phyloP scores from a whole-genome alignment of 2,113 vertebrate species.

The Calidris pugnax region DNA sequence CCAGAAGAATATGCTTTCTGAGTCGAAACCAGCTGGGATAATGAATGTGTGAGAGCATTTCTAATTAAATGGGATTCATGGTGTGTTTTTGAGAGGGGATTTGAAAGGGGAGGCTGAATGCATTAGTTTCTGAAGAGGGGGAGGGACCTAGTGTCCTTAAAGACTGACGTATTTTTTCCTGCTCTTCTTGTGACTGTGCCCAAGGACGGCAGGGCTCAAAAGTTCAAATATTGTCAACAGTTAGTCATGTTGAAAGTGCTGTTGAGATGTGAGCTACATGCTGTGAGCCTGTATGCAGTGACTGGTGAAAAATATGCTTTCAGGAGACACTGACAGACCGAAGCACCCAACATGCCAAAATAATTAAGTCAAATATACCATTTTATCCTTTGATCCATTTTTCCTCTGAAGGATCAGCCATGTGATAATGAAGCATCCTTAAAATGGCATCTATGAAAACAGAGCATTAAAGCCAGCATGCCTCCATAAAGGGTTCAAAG shows the following conservation, averaged over 20 bases:
- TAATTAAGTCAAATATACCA: background rate
- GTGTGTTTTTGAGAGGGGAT: background rate
- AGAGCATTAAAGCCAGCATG: background rate
- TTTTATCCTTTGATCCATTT: background rate
- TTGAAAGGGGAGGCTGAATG: background rate
- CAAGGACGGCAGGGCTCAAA: constrained; percentile 4
- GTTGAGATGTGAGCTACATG: background rate
- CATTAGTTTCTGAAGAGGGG: background rate
- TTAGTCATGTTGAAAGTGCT: background rate
- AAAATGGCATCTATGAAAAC: background rate
- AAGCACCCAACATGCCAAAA: background rate
- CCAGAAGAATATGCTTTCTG: constrained; percentile 14
- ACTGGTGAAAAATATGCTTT: background rate
- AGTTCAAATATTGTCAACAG: constrained; percentile 32
- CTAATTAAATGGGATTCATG: constrained; percentile 28
- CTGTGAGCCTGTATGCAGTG: background rate
- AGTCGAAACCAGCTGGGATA: background rate
- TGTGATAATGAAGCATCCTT: background rate
- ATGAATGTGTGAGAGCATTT: constrained; percentile 42
- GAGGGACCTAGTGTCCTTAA: background rate
- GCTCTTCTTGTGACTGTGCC: background rate
- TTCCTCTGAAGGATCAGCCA: background rate
- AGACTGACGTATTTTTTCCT: background rate
- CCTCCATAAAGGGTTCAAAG: background rate
- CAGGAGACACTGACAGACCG: background rate